Evolutionary conservation across 2,797 vertebrate species (phyloP).

Genomic region (Malurus leucopterus): DNA sequence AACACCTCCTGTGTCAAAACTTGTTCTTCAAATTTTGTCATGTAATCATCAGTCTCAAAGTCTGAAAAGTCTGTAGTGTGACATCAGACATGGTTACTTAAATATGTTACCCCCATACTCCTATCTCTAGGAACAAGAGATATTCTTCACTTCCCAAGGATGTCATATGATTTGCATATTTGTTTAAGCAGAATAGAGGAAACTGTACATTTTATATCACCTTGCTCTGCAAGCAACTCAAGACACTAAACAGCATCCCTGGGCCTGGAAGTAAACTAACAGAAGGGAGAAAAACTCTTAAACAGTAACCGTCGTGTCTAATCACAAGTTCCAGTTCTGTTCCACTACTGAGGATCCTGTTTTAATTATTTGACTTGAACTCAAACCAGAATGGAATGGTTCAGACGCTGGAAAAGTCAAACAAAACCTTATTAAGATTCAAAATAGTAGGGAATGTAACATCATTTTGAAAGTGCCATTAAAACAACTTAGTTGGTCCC

Average conservation of each 20-base stretch:
- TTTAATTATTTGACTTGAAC: background rate
- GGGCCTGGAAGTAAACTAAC: background rate
- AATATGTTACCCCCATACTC: background rate
- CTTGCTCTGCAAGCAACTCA: background rate
- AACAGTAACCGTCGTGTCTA: background rate
- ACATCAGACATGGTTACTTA: background rate
- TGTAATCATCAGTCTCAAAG: background rate
- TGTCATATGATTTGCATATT: background rate
- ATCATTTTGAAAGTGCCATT: background rate
- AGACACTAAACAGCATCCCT: background rate
- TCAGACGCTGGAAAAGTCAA: background rate
- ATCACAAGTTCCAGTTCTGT: background rate
- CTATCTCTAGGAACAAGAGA: background rate
- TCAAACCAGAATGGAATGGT: background rate
- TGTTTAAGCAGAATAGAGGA: background rate
- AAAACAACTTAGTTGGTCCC: background rate
- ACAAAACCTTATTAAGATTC: accelerated
- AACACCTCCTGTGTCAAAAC: background rate
- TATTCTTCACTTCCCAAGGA: background rate
- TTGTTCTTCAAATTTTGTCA: background rate
- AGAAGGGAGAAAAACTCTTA: background rate
- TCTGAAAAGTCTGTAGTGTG: background rate
- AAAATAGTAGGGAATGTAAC: background rate
- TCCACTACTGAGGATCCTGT: background rate
- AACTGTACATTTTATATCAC: background rate